Evolutionary conservation across 2,113 vertebrate species (phyloP), one percentile per base, ranked within the genome.

Genomic region (Microcebus griseorufus): DNA sequence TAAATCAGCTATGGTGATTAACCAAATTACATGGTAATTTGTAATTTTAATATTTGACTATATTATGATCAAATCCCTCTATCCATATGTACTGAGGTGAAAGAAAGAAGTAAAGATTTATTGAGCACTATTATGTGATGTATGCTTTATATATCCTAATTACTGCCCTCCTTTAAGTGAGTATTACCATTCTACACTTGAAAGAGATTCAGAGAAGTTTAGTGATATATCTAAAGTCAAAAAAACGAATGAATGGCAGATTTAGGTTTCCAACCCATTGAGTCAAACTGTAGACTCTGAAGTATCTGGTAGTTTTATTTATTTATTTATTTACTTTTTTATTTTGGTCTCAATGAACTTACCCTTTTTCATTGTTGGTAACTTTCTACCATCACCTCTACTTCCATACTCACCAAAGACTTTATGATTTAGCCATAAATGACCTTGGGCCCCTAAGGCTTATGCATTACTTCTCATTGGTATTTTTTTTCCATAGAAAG

Each of bases 1-100:
- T 92, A 96, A 94, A 89, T 82, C 60, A 64, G 32, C n/a, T 76
- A 11, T 75, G 37, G 25, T 85, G 18, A 16, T 76, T 93, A 94
- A 84, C 25, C 9, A 85, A 87, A 93, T 95, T 94, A 65, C 48
- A 53, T n/a, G 60, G 55, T 94, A 78, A 92, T 48, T 95, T 94
- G 3, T 84, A 72, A 67, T 87, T 97, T 90, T 88, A 91, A 45
- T 96, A 16, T 92, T 95, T 95, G 65, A 62, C 34, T 81, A 9
- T 82, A 45, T 81, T 87, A 72, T 76, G 45, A 48, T 88, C 64
- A 76, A 25, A 70, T 93, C 2, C 29, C 3, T 85, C 0, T 25
- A 12, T 23, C 29, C 55, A 12, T 48, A 9, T 88, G 45, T 81
- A 84, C 27, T 85, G 65, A 60, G 17, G 72, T 85, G 13, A 93